Evolutionary conservation across 2,888 invertebrate genomes (phyloP).

Genomic region (Pediacus dermestoides): DNA sequence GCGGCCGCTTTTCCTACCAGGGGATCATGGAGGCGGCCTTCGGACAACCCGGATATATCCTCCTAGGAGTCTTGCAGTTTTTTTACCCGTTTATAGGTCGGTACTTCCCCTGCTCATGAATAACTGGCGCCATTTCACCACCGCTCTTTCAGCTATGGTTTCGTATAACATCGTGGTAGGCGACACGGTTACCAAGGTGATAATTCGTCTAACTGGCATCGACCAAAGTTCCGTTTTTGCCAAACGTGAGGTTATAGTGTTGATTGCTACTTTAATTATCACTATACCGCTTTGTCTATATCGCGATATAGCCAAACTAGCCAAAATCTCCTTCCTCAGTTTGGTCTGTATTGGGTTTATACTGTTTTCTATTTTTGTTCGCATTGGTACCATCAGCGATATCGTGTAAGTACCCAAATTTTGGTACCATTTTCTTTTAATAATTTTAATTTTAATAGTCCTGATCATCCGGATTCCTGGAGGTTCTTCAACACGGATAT

Average conservation of each 20-base stretch:
- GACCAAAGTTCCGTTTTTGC: slow-evolving; percentile 56
- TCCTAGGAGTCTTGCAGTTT: slow-evolving; percentile 73
- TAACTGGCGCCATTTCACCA: background rate
- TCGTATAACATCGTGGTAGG: slow-evolving; percentile 86
- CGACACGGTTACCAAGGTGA: slow-evolving; percentile 78
- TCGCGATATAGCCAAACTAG: slow-evolving; percentile 67
- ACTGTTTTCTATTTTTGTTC: slow-evolving; percentile 61
- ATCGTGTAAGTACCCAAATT: slow-evolving; percentile 59
- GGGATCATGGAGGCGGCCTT: slow-evolving; percentile 77
- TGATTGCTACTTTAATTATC: slow-evolving; percentile 67
- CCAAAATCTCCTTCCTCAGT: slow-evolving; percentile 66
- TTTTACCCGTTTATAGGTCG: slow-evolving; percentile 83
- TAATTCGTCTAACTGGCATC: slow-evolving; percentile 65
- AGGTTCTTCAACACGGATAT: slow-evolving; percentile 69
- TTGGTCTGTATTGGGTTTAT: slow-evolving; percentile 72
- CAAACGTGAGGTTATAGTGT: slow-evolving; percentile 64
- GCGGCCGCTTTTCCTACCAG: slow-evolving; percentile 75
- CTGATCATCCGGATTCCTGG: slow-evolving; percentile 64
- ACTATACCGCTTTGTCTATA: slow-evolving; percentile 78
- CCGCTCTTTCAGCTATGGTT: slow-evolving; percentile 68
- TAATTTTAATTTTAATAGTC: slow-evolving; percentile 48
- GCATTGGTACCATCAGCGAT: slow-evolving; percentile 57
- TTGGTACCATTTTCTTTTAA: slow-evolving; percentile 13
- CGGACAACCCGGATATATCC: slow-evolving; percentile 72
- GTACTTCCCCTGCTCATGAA: too few relatives aligned